Conservation (phyloP, 2,888 invertebrate genomes). For the Ligdia adustata region DNA sequence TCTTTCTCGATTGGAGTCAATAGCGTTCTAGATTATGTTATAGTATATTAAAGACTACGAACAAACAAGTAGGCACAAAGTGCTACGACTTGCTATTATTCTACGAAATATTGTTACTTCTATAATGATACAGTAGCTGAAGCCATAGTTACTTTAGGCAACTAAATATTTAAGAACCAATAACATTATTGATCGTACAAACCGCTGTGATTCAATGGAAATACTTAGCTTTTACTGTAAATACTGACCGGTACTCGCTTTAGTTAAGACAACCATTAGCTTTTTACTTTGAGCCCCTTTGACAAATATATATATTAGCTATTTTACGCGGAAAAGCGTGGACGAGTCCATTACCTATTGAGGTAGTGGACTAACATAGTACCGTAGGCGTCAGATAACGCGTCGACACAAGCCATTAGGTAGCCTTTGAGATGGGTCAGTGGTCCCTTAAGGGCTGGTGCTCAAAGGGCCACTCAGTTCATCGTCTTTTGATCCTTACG, state of each 20-base stretch:
- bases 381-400: constrained; percentile 47
- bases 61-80: too few relatives aligned
- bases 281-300: constrained; percentile 10
- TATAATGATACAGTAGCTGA: too few relatives aligned
- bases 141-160: too few relatives aligned
- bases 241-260: not conserved
- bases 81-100: too few relatives aligned
- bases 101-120: too few relatives aligned
- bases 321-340: constrained; percentile 13
- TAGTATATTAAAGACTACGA: too few relatives aligned
- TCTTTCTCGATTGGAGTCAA: too few relatives aligned
- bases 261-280: not conserved
- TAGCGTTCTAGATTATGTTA: too few relatives aligned
- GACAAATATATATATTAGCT: constrained; percentile 21
- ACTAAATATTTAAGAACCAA: too few relatives aligned
- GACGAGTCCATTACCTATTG: constrained; percentile 41
- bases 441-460: constrained; percentile 47
- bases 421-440: constrained; percentile 67
- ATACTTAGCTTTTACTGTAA: too few relatives aligned
- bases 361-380: constrained; percentile 32
- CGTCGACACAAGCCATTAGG: constrained; percentile 62
- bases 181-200: too few relatives aligned
- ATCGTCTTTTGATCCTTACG: constrained; percentile 64
- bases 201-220: too few relatives aligned
- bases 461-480: constrained; percentile 64